Conservation (phyloP, 2,113 vertebrate species). For the Glareola pratincola region DNA sequence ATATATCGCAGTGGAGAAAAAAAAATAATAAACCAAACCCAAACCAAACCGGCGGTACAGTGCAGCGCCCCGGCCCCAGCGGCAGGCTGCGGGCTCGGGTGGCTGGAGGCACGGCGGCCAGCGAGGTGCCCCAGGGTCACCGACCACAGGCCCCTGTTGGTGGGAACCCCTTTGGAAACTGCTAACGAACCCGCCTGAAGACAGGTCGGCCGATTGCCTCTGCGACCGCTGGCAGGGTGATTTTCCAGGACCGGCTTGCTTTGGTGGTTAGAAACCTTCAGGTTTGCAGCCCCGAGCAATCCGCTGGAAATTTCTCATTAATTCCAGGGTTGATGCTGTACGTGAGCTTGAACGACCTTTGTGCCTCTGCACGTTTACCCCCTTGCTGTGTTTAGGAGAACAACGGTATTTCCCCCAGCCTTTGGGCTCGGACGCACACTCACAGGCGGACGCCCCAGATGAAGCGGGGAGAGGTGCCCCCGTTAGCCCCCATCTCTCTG, state of each 20-base stretch:
- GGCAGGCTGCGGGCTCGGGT: rapidly evolving
- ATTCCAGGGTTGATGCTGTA: not conserved
- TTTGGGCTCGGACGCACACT: not conserved
- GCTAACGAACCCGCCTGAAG: not conserved
- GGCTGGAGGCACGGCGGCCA: not conserved
- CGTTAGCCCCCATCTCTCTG: rapidly evolving
- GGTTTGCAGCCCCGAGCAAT: not conserved
- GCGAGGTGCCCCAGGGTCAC: not conserved
- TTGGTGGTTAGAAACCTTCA: not conserved
- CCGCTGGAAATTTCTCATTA: not conserved
- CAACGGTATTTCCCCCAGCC: not conserved
- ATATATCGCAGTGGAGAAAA: not conserved
- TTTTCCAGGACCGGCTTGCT: not conserved
- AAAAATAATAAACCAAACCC: not conserved
- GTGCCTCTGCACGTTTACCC: not conserved
- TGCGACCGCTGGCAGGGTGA: not conserved
- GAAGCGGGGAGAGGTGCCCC: not conserved
- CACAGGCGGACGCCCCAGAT: not conserved
- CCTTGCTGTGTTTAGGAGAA: not conserved
- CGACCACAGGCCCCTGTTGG: not conserved
- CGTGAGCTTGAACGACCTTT: not conserved
- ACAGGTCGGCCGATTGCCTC: not conserved
- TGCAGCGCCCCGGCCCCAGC: not conserved
- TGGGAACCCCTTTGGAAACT: not conserved
- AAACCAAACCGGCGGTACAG: not conserved